Base-by-base conservation (phyloP, 2,113 vertebrate genomes). In the Python bivittatus region DNA sequence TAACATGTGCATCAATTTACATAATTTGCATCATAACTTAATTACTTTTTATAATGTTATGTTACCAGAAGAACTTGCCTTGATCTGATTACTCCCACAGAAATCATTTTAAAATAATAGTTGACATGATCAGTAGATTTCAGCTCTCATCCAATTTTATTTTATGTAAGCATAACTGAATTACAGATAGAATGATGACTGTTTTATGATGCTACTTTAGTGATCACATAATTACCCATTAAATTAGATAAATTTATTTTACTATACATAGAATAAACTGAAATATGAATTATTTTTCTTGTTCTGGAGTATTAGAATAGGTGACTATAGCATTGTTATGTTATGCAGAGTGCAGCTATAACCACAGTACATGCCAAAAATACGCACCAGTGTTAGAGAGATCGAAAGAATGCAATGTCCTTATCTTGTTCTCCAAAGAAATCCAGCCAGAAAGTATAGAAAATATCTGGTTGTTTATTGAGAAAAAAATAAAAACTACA, bases 151-250 rank as follows among this genome's bases (percentile, higher is more conserved):
- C 17, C 42, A 85, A 23, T 57, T 86, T 1, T 83, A 92, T 56
- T 61, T 72, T 42, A 1, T 57, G 56, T 85, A 52, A 72, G 54
- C 20, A 2, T 38, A 42, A 91, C 12, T 17, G 25, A 60, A 44
- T 58, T 88, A 91, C 23, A 2, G 56, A 89, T 44, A 89, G 53
- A 22, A 91, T 91, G 91, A 90, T 89, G 57, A 88, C 54, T 91
- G 92, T 79, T 17, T 27, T 3, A 0, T 15, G n/a, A 5, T 13
- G 11, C 61, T 83, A 52, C 60, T 83, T 29, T 29, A 44, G 10
- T 38, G 23, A 61, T 91, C 88, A 68, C 48, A 15, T 38, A 56
- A 8, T 90, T 79, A 57, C 15, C 27, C 61, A 87, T 38, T 53
- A 58, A 48, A 56, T 38, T 60, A 79, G 52, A 57, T 52, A 38